phyloP scores from a whole-genome alignment of 2,888 invertebrate species.

The Aphodius sticticus region DNA sequence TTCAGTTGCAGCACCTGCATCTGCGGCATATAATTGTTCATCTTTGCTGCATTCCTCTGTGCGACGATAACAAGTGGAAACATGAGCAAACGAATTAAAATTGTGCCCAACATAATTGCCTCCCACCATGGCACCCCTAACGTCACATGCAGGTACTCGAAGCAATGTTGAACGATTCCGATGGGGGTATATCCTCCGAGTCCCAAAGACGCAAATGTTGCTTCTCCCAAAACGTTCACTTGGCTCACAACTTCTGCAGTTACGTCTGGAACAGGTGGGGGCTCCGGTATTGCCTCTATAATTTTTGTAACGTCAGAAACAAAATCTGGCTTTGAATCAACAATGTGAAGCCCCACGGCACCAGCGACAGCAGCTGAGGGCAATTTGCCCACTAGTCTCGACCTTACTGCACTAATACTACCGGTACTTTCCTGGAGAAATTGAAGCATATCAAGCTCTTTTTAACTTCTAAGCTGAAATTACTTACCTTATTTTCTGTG shows the following conservation, averaged over 20 bases:
- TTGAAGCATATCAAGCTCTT: neutral
- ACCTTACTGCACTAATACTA: neutral
- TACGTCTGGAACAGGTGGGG: slow-evolving; percentile 53
- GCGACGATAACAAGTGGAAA: slow-evolving; percentile 87
- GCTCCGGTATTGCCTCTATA: slow-evolving; percentile 44
- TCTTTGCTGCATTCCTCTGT: slow-evolving; percentile 81
- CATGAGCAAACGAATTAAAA: slow-evolving; percentile 75
- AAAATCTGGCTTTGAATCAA: slow-evolving; percentile 31
- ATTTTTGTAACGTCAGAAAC: slow-evolving; percentile 27
- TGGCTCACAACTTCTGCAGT: slow-evolving; percentile 47
- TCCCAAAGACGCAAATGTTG: slow-evolving; percentile 81
- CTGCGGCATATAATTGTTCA: slow-evolving; percentile 88
- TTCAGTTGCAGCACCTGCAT: slow-evolving; percentile 82
- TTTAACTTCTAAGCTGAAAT: neutral
- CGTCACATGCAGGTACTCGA: slow-evolving; percentile 86
- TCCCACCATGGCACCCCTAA: slow-evolving; percentile 94
- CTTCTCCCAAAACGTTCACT: slow-evolving; percentile 70
- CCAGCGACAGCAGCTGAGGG: slow-evolving; percentile 21
- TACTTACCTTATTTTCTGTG: slow-evolving; percentile 1
- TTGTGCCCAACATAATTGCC: slow-evolving; percentile 82
- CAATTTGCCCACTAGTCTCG: slow-evolving; percentile 9
- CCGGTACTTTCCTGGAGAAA: slow-evolving; percentile 11
- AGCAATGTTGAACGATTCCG: slow-evolving; percentile 79
- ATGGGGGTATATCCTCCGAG: slow-evolving; percentile 85
- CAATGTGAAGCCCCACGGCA: slow-evolving; percentile 34